phyloP scores from a whole-genome alignment of 2,797 vertebrate species.

The Lithobates pipiens region DNA sequence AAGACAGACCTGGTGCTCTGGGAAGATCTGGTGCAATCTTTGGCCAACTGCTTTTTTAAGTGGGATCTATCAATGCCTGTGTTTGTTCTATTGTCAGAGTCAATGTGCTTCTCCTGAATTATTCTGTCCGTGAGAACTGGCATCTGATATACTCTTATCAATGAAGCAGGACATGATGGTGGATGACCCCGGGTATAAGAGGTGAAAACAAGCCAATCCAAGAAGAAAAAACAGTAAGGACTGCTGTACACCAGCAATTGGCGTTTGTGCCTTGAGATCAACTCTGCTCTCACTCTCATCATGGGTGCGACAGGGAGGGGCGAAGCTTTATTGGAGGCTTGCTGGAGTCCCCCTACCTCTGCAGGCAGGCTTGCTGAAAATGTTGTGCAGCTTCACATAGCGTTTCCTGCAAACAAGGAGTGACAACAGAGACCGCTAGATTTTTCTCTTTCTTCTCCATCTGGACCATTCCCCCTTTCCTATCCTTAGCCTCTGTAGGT shows the following conservation, averaged over 20 bases:
- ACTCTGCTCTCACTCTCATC: neutral
- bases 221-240: constrained; percentile 98
- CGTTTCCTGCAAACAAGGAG: constrained; percentile 63
- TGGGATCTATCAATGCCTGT: constrained; percentile 81
- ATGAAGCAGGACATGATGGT: constrained; percentile 98
- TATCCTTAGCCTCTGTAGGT: neutral
- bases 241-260: constrained; percentile 64
- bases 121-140: constrained; percentile 95
- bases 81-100: constrained; percentile 76
- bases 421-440: constrained; percentile 36
- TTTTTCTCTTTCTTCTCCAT: constrained; percentile 24
- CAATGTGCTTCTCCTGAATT: constrained; percentile 77
- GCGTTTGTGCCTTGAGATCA: neutral
- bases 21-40: constrained; percentile 71
- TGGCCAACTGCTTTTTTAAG: constrained; percentile 78
- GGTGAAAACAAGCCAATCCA: constrained; percentile 99
- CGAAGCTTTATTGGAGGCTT: constrained; percentile 11
- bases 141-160: constrained; percentile 97
- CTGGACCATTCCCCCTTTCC: neutral
- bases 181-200: constrained; percentile 93
- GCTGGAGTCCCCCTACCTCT: neutral
- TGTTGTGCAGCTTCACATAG: constrained; percentile 71
- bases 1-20: constrained; percentile 54
- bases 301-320: constrained; percentile 17
- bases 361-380: constrained; percentile 63